These are phyloP conservation scores for Cheiracanthium punctorium DNA, from an alignment of 2,888 invertebrate genomes.

Conservation along the genomic window DNA sequence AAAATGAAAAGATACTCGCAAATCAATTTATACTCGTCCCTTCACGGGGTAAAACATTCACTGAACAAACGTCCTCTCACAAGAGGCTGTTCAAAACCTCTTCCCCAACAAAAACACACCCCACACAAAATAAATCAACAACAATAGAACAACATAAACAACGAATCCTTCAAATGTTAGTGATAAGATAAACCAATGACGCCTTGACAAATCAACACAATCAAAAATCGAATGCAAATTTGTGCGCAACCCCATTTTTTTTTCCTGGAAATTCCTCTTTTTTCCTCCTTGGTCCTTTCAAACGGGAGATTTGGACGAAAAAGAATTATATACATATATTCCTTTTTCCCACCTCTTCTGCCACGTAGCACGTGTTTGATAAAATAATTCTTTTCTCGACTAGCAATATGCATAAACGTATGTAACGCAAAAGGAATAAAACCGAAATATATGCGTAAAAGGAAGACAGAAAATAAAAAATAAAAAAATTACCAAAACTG, in stretches of 20 bases:
- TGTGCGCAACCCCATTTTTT: background rate
- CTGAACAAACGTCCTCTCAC: too few relatives aligned
- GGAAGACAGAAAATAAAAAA: background rate
- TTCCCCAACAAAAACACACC: too few relatives aligned
- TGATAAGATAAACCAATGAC: background rate
- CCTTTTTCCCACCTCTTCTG: background rate
- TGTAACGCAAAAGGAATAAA: background rate
- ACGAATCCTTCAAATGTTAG: background rate
- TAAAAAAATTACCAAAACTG: slow-evolving; percentile 3
- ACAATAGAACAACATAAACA: too few relatives aligned
- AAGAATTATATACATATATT: slow-evolving; percentile 21
- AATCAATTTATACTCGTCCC: too few relatives aligned
- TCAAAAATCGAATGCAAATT: background rate
- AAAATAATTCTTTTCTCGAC: slow-evolving; percentile 24
- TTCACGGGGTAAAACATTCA: too few relatives aligned
- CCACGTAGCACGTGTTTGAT: slow-evolving; percentile 12
- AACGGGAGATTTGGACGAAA: background rate
- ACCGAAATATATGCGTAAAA: background rate
- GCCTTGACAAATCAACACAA: background rate
- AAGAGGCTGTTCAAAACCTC: too few relatives aligned
- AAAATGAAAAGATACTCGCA: too few relatives aligned
- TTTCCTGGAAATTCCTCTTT: background rate
- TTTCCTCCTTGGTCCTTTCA: background rate
- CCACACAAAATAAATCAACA: too few relatives aligned
- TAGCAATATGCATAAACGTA: background rate